A percentile compares a stretch with the other conserved stretches of the same genome.
phyloP scores from a whole-genome alignment of 2,113 vertebrate species.

The Archilochus colubris region DNA sequence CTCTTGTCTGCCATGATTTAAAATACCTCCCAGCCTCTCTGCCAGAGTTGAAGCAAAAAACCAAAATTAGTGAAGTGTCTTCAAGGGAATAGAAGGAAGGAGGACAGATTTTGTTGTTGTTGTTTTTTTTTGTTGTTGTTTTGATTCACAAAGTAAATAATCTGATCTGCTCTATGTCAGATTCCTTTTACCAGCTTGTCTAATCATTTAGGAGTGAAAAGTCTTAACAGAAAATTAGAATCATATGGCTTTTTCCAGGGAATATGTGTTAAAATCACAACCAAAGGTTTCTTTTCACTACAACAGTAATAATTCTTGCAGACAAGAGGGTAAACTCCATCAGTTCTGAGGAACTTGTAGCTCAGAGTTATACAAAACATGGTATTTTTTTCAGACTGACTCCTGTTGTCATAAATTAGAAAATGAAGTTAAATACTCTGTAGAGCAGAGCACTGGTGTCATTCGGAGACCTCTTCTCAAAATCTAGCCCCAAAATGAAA shows the following conservation, averaged over 20 bases:
- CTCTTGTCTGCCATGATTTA: neutral
- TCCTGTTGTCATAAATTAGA: neutral
- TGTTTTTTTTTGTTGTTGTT: neutral
- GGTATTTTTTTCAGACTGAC: neutral
- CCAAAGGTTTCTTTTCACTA: neutral
- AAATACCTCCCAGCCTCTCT: neutral
- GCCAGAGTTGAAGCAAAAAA: neutral
- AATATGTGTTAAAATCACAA: neutral
- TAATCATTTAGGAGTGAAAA: neutral
- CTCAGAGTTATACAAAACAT: neutral
- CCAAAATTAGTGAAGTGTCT: neutral
- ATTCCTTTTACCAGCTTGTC: neutral
- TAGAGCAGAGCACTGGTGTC: neutral
- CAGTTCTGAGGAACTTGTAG: neutral
- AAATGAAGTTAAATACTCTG: neutral
- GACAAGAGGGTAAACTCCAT: neutral
- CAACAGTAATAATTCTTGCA: neutral
- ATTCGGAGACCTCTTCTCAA: neutral
- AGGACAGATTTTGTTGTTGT: neutral
- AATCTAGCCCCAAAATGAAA: neutral
- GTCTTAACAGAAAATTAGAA: neutral
- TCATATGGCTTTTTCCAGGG: neutral
- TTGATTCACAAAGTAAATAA: fast-evolving
- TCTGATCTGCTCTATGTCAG: neutral
- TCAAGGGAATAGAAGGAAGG: neutral